Evolutionary conservation across 2,888 invertebrate genomes (phyloP), one percentile per base, ranked within the genome.

Genomic region (Chouioia cunea): DNA sequence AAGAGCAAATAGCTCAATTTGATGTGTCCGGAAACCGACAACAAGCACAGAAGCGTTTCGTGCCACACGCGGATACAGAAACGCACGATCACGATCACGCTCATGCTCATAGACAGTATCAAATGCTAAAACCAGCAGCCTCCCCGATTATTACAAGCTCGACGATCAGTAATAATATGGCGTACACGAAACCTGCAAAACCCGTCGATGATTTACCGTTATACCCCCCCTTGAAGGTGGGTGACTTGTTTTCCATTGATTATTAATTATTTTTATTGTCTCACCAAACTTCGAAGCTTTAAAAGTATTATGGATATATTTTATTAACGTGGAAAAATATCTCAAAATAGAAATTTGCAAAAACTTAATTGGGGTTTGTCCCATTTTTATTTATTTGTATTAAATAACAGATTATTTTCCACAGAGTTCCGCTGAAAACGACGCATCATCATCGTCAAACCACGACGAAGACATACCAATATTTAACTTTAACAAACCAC

Each of bases 1-100:
- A 78, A 50, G 79, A 81, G 20, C 67, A 80, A 70, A 27, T 82
- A 16, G 74, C 77, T 0, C 77, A 79, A 44, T 53, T 82, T 36
- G 79, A 82, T 46, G 64, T 71, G 0, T 36, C 71, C 70, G 57
- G 64, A 72, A 74, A 43, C 68, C 75, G 44, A 10, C 47, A 2
- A 3, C 15, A 15, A 54, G 15, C 6, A 12, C 67, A 16, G n/a
- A 2, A 14, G 46, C 43, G 15, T 36, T 36, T 36, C 12, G 36
- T 50, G 50, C 18, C 16, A 8, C 50, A 50, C 18, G n/a, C 50
- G 18, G 18, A 16, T 16, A 58, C 48, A 54, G 16, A 12, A n/a
- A n/a, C n/a, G n/a, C n/a, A n/a, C n/a, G n/a, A n/a, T n/a, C n/a
- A n/a, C 52, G 43, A 56, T 20, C 12, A n/a, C 16, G 14, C 56